Evolutionary conservation across 2,888 invertebrate genomes (phyloP), one percentile per base, ranked within the genome.

Genomic region (Drosophila neutralis): DNA sequence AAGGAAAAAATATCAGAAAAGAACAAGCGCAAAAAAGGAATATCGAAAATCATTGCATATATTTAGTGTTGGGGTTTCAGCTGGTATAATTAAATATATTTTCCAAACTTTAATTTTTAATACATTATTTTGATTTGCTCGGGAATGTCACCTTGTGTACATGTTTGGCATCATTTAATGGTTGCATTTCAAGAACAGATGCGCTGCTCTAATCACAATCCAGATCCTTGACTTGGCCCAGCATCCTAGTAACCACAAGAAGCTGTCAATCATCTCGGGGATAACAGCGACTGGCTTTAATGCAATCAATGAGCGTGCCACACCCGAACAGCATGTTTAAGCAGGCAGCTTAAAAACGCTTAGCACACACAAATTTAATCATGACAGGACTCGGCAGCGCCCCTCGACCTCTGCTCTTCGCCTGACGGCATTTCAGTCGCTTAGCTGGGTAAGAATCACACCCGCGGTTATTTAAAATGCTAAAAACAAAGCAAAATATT

Each of bases 391-490:
- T 61, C 42, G 60, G 67, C 7, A 38, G 33, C 36, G 51, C 31
- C 54, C 38, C 52, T 31, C 48, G 52, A 33, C 33, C 33, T 10
- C 4, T 45, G 45, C 40, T 27, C 38, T 29, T 42, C 38, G 56
- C 52, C 60, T 65, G 60, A 70, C 49, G 69, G 66, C 67, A 71
- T 61, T 69, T 58, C 60, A 71, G 57, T 56, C 51, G 56, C 81
- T 79, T 68, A 60, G 78, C 66, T 40, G 58, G 52, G 70, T 49
- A 77, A 73, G 72, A 85, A 84, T 88, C 80, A 80, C 87, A 89
- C 91, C 90, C 89, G 90, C 91, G 89, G 91, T 82, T 91, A 90
- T 91, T 91, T 87, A 80, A 88, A 90, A 90, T 88, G 82, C 88
- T 84, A 80, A 82, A 80, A 86, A 82, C 81, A 84, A 66, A 66